Base-by-base conservation (phyloP, 2,888 invertebrate species). In the Acronicta psi region DNA sequence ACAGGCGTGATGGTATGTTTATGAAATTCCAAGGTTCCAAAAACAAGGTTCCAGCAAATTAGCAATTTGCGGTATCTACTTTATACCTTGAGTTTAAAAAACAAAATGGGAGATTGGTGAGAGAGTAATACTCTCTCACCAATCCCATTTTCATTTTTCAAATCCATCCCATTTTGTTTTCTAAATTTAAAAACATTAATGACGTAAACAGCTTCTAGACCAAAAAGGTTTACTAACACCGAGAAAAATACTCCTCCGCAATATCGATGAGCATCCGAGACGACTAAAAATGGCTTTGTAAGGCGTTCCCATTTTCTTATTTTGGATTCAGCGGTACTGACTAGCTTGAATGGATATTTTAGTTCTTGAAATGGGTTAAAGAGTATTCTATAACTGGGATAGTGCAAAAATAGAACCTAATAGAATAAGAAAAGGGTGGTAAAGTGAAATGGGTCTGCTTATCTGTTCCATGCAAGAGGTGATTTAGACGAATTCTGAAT, bases 231-330 rank as follows among this genome's bases (percentile, higher is more conserved):
- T 16, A 2, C 25, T 9, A 2, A 41, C 7, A 25, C 14, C 8
- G 16, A n/a, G 2, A 44, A n/a, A 68, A 37, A 50, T 25, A 25
- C 16, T 20, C 41, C 29, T 50, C 41, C n/a, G 4, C 13, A 17
- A 46, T 23, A 13, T 34, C 37, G 42, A 38, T 29, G 38, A 45
- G 5, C 29, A 25, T 50, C 42, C n/a, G 50, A 59, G 29, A 59
- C 13, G 34, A n/a, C 18, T 59, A 20, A 42, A 7, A 63, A 50
- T 42, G 37, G 34, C 42, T 46, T 37, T 57, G 17, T 16, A 9
- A 44, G 7, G 36, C 14, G 9, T n/a, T 38, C 16, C 7, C 2
- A n/a, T n/a, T 29, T 46, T 56, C 14, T 29, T 37, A 50, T 49
- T 44, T 40, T 16, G 11, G 20, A 47, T 67, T 37, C 23, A 0